Evolutionary conservation across 2,888 invertebrate genomes (phyloP).

Genomic region (Rhabditoides inermis): DNA sequence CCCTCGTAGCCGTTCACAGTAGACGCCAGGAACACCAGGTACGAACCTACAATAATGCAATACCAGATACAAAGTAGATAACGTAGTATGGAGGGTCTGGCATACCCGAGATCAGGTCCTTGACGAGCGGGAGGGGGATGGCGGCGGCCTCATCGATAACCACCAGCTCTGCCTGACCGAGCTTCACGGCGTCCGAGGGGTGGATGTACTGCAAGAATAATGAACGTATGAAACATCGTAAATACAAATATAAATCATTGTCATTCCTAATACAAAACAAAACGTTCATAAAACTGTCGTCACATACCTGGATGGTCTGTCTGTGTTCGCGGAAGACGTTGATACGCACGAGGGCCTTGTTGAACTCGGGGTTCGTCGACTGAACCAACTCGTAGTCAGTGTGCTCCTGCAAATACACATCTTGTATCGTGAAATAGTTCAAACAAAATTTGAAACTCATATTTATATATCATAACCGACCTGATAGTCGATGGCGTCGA

Average conservation of each 20-base stretch:
- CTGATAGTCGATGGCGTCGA: constrained; percentile 76
- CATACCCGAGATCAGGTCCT: constrained; percentile 54
- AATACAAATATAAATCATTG: too few relatives aligned
- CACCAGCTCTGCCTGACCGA: constrained; percentile 85
- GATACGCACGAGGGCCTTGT: constrained; percentile 85
- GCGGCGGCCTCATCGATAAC: constrained; percentile 98
- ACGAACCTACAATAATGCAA: constrained; percentile 31
- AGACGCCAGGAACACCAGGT: constrained; percentile 72
- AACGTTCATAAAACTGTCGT: not conserved
- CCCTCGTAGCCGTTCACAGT: constrained; percentile 80
- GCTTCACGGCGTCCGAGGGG: constrained; percentile 76
- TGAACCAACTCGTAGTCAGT: constrained; percentile 86
- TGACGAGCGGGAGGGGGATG: constrained; percentile 85
- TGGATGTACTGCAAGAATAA: constrained; percentile 72
- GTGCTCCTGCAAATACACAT: constrained; percentile 68
- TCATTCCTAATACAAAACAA: not conserved
- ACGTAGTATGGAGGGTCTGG: not conserved
- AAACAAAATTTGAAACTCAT: not conserved
- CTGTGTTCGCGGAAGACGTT: constrained; percentile 65
- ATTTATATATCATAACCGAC: constrained; percentile 33
- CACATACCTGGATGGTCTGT: constrained; percentile 48
- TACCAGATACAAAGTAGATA: too few relatives aligned
- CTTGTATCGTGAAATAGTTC: not conserved
- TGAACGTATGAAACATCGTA: constrained; percentile 3
- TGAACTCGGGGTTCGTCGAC: constrained; percentile 88